Base-by-base conservation (phyloP, 2,888 invertebrate genomes). In the Troides oblongomaculatus region DNA sequence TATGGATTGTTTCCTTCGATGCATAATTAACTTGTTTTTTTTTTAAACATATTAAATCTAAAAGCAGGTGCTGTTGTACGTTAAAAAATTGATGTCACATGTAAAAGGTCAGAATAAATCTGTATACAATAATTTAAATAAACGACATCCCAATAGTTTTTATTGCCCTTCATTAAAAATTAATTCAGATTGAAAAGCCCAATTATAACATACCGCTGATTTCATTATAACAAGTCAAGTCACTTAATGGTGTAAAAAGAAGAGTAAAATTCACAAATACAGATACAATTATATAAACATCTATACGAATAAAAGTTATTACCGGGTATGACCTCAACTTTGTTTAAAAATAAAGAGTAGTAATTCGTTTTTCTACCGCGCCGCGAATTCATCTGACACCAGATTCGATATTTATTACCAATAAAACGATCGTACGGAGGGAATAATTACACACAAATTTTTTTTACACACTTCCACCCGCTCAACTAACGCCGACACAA, bases 381-480 rank as follows among this genome's bases (percentile, higher is more conserved):
- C 58, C 56, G 74, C 76, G 76, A 81, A 81, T 78, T 78, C 71
- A 81, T 78, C 80, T 78, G 81, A 83, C 82, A 84, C 82, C 86
- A 85, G 85, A 84, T 77, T 78, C 79, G 80, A 90, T 90, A 89
- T 90, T 90, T 88, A 91, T 86, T 84, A 81, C 82, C 81, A 81
- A 89, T 90, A 90, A 90, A 91, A 66, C 85, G 77, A 72, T 76
- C 77, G 78, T 80, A 77, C 78, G 79, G 79, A 79, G 73, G 58
- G 66, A 70, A 81, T 84, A 80, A 84, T 84, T 82, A 83, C 78
- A 78, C 78, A 82, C 74, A 79, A 76, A 74, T 30, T 30, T 21
- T 81, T 81, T 74, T 69, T 69, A 59, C 72, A 73, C 71, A 72
- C 69, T 63, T 72, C 77, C 50, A 50, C 77, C 76, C 74, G 75